A percentile compares a stretch with the other conserved stretches of the same genome.
Conservation (phyloP, 2,888 invertebrate species). For the Ramazzottius varieornatus region DNA sequence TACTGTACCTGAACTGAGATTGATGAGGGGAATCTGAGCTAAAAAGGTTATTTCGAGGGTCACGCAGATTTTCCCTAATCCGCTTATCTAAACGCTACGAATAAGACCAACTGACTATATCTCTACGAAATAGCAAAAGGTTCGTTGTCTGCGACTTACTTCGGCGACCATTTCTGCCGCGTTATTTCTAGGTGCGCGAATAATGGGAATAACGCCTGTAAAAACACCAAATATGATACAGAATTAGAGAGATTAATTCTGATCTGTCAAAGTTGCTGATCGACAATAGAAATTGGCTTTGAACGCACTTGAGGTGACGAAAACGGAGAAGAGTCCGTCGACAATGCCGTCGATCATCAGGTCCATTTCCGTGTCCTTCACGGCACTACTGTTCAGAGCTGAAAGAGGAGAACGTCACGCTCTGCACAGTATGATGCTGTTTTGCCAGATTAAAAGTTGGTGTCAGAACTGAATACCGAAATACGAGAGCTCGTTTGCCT, state of each 20-base stretch:
- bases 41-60: constrained; percentile 82
- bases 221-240: too few relatives aligned
- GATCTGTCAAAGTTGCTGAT: too few relatives aligned
- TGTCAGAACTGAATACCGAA: too few relatives aligned
- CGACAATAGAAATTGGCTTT: too few relatives aligned
- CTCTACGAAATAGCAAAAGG: neutral
- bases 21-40: constrained; percentile 44
- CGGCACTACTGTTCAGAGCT: constrained; percentile 77
- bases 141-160: constrained; percentile 8
- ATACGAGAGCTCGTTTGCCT: constrained; percentile 74
- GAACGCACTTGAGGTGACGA: constrained; percentile 80
- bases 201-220: constrained; percentile 53
- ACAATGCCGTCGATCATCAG: constrained; percentile 72
- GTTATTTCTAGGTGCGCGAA: constrained; percentile 69
- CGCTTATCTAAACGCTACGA: constrained; percentile 65
- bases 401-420: constrained; percentile 17
- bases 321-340: constrained; percentile 83
- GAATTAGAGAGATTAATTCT: too few relatives aligned
- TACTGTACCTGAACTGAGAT: constrained; percentile 28
- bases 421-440: too few relatives aligned
- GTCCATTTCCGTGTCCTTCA: constrained; percentile 84
- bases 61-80: constrained; percentile 77
- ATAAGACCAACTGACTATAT: neutral
- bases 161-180: constrained; percentile 95
- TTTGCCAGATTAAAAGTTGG: too few relatives aligned